A percentile compares a stretch with the other conserved stretches of the same genome.
Evolutionary conservation across 2,113 vertebrate species (phyloP).

Genomic region (Megaceryle torquata): DNA sequence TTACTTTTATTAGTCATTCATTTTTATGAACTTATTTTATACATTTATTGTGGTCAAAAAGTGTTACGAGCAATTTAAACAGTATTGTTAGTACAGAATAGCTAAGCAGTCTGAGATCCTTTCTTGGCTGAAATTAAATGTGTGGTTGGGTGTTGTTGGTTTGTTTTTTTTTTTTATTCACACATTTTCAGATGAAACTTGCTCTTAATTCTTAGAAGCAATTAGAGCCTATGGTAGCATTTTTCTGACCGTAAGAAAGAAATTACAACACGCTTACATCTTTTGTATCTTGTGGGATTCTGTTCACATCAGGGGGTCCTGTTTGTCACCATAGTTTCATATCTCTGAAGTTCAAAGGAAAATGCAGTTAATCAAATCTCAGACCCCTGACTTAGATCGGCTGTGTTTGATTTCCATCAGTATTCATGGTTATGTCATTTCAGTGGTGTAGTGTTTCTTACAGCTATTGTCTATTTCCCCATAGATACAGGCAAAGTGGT

Average conservation of each 20-base stretch:
- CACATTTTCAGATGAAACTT: neutral
- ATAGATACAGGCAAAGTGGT: neutral
- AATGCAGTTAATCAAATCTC: neutral
- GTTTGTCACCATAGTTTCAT: neutral
- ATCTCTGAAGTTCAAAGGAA: neutral
- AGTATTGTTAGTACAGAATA: neutral
- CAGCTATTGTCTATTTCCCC: neutral
- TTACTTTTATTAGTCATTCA: neutral
- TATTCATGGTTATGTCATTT: neutral
- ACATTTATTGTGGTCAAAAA: neutral
- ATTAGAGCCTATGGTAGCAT: neutral
- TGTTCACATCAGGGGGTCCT: neutral
- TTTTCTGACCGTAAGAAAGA: neutral
- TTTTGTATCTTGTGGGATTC: neutral
- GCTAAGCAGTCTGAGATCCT: neutral
- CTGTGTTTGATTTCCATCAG: neutral
- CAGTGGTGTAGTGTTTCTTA: neutral
- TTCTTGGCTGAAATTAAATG: neutral
- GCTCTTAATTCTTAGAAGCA: neutral
- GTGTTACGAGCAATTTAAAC: neutral
- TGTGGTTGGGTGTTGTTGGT: neutral
- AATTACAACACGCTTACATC: neutral
- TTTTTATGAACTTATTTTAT: slow-evolving; percentile 14
- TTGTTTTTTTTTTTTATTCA: neutral
- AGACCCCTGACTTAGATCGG: neutral